Evolutionary conservation across 2,888 invertebrate genomes (phyloP).

Genomic region (Dryococelus australis): DNA sequence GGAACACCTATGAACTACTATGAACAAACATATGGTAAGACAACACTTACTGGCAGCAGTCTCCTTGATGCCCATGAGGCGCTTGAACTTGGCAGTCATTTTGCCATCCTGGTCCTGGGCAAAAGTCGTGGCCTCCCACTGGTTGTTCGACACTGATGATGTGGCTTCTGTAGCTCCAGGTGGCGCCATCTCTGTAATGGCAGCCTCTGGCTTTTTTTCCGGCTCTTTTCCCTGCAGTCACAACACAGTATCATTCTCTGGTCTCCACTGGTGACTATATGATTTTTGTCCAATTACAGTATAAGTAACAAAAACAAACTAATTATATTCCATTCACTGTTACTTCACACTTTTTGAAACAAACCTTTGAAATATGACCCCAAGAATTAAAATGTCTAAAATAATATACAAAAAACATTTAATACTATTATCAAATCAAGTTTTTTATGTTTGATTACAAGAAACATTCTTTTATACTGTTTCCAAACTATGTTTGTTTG

Average conservation of each 20-base stretch:
- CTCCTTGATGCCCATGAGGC: constrained; percentile 93
- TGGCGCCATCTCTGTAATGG: constrained; percentile 48
- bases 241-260: background rate
- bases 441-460: no score
- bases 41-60: constrained; percentile 49
- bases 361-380: no score
- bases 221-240: constrained; percentile 27
- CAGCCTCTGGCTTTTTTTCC: constrained; percentile 54
- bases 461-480: no score
- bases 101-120: constrained; percentile 91
- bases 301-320: background rate
- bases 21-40: background rate
- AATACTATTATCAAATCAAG: no score
- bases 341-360: no score
- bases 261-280: background rate
- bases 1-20: no score
- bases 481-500: no score
- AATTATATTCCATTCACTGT: background rate
- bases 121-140: constrained; percentile 88
- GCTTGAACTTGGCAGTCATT: constrained; percentile 92
- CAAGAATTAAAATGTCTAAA: background rate
- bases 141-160: constrained; percentile 60
- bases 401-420: no score
- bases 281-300: background rate
- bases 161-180: constrained; percentile 51